Evolutionary conservation across 2,113 vertebrate genomes (phyloP), one percentile per base, ranked within the genome.

Genomic region (Arenaria interpres): DNA sequence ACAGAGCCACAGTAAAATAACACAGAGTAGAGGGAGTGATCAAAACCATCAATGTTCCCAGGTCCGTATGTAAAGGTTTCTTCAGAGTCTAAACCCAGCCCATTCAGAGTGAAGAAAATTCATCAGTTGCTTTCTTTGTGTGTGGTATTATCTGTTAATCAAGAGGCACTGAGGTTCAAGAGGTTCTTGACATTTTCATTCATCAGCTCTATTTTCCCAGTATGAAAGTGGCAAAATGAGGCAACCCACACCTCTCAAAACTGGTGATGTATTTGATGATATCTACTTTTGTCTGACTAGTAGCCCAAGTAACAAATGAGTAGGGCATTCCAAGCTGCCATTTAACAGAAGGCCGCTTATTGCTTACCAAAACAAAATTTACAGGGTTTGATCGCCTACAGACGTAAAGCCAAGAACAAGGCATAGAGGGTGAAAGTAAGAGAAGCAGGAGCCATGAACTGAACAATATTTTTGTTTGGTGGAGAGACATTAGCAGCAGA

Each of bases 41-140:
- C 45, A 71, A 86, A 46, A 6, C 0, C 10, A 56, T 19, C 19
- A 39, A 2, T 19, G 13, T 63, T 68, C 21, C 10, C 30, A 63
- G 4, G 8, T 43, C 71, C 27, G 6, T 12, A 27, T 1, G 0
- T 27, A 41, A 1, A 53, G 1, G 10, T 66, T 60, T 66, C 15
- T 68, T 35, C 33, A 43, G 10, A 27, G 14, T 32, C 35, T 54
- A 79, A 85, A 56, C 13, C 9, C 21, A 82, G 7, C 17, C 8
- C 13, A 8, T 35, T 73, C 18, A 35, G 18, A 57, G 4, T 9
- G 11, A 48, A 57, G 19, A 24, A 67, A 75, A 48, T 12, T 33
- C 16, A 60, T 60, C 39, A 3, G 35, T 22, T 91, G 27, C 14
- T 33, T 64, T 41, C 23, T 56, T 41, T 60, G 7, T 45, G 3